Percentiles rank a stretch among this genome's conserved stretches.
Evolutionary conservation across 2,888 invertebrate genomes (phyloP).

Genomic region (Cecidostiba fungosa): DNA sequence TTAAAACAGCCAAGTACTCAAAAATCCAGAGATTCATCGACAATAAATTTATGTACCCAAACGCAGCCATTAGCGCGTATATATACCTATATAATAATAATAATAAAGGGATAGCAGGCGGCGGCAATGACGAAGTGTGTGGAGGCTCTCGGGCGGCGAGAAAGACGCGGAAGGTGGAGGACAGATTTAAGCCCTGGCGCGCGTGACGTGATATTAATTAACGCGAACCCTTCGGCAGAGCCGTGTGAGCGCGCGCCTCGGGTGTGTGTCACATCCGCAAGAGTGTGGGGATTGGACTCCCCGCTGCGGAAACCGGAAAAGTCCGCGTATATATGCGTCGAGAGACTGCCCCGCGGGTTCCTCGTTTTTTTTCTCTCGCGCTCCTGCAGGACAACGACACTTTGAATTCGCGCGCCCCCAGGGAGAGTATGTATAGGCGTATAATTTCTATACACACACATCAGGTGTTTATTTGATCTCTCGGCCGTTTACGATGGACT

Average conservation of each 20-base stretch:
- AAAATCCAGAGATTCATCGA: too few species aligned
- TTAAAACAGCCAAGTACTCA: too few species aligned
- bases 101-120: background rate
- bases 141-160: slow-evolving; percentile 54
- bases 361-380: slow-evolving; percentile 9
- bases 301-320: slow-evolving; percentile 72
- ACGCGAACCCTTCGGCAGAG: slow-evolving; percentile 77
- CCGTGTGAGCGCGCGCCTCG: background rate
- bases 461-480: slow-evolving; percentile 10
- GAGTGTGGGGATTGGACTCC: slow-evolving; percentile 64
- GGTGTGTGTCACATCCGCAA: background rate
- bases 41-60: too few species aligned
- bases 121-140: slow-evolving; percentile 29
- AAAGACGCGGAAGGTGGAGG: slow-evolving; percentile 66
- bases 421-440: background rate
- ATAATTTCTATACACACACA: slow-evolving; percentile 12
- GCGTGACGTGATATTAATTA: slow-evolving; percentile 80
- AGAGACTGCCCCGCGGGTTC: background rate
- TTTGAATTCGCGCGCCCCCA: slow-evolving; percentile 43
- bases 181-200: slow-evolving; percentile 76
- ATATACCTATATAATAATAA: too few species aligned
- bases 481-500: background rate
- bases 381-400: slow-evolving; percentile 28
- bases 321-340: slow-evolving; percentile 61
- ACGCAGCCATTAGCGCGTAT: too few species aligned